Base-by-base conservation (phyloP, 2,888 invertebrate genomes). In the Drosophila picticornis region DNA sequence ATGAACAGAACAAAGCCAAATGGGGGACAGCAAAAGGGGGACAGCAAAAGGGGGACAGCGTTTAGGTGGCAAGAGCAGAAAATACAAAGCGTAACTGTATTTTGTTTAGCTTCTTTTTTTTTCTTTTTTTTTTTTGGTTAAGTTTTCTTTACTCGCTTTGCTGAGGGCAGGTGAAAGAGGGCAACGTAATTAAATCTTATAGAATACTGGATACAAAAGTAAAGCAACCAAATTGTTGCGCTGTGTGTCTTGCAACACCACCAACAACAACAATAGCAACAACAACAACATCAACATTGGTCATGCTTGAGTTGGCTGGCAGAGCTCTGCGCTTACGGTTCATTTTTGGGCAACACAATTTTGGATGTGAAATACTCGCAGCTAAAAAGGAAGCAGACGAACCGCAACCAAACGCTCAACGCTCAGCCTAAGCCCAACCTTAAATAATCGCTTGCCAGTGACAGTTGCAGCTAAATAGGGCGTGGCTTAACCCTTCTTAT, bases 41-140 rank as follows among this genome's bases (percentile, higher is more conserved):
- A 80, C 80, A 86, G 73, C 70, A 75, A 88, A 85, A 76, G 84
- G 72, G 43, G 25, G 46, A 69, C 73, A 74, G 76, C 69, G 72
- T 83, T 88, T 83, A 83, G 86, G 71, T 72, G 60, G 74, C 64
- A 67, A 61, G 73, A 80, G 74, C 70, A 69, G 68, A 57, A 82
- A 77, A 85, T 80, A 88, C 75, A 84, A 83, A 83, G 84, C 86
- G 88, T 84, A 84, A 84, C 88, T 84, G 88, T 84, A 75, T 72
- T 72, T 67, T 48, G 60, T 60, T 53, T 31, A 9, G 65, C 60
- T 32, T 46, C 22, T 36, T 32, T 51, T 48, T 61, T 38, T n/a
- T n/a, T n/a, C n/a, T n/a, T n/a, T 53, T 58, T 57, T 5, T 51
- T 55, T 60, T 59, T 62, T 61, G 22, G 56, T 67, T 56, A 63